Base-by-base conservation (phyloP, 2,888 invertebrate genomes). In the Didymodactylos carnosus region DNA sequence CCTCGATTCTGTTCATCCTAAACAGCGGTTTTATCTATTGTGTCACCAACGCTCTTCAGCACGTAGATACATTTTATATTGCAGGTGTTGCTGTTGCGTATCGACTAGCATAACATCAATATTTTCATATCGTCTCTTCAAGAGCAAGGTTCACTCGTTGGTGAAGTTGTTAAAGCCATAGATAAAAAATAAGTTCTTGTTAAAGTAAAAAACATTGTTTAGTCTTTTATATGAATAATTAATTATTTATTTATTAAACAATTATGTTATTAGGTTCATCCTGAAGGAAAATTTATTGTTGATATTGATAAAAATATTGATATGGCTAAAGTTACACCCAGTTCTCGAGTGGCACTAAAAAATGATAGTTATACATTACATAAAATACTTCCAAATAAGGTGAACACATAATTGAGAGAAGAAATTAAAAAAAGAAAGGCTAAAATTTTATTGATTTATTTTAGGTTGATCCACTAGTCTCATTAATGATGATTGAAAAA, bases 401-500 rank as follows among this genome's bases (percentile, higher is more conserved):
- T 49, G 23, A 23, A 5, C n/a, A n/a, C n/a, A n/a, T n/a, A n/a
- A n/a, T n/a, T n/a, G 11, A n/a, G 11, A n/a, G 7, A 11, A 19
- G 5, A 46, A 46, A 8, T 11, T 46, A 19, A 8, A n/a, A n/a
- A n/a, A 19, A n/a, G 5, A n/a, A 46, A n/a, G 5, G n/a, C 5
- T 19, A n/a, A n/a, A n/a, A n/a, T n/a, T 7, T 19, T 16, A 23
- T 49, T 4, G 8, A 23, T 16, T 19, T 4, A 49, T n/a, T n/a
- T n/a, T n/a, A n/a, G n/a, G 89, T 98, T 3, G 98, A 98, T 86
- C 98, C 98, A 0, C 86, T 98, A 75, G 98, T 98, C 0, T 95
- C 95, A 0, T 88, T 99, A 76, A 98, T 98, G 98, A 98, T 99
- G 98, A 97, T 98, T 0, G 98, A 99, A 83, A 98, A 98, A 84